Evolutionary conservation across 1,140 invertebrate genomes (phyloP), one percentile per base, ranked within the genome.

Genomic region (Micrasema longulum): DNA sequence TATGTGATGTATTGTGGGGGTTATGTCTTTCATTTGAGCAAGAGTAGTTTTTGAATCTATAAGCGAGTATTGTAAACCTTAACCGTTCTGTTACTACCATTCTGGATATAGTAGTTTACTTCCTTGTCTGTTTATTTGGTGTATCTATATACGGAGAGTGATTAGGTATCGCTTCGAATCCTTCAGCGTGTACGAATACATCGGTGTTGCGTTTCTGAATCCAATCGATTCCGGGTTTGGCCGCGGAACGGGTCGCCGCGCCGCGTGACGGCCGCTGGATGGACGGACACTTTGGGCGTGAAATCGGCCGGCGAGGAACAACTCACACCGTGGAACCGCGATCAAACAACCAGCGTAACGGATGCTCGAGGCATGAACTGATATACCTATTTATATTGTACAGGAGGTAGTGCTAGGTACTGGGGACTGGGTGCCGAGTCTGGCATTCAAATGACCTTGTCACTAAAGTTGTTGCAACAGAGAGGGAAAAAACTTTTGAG

Each of bases 141-240:
- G n/a, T 16, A 45, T 14, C 18, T 45, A 45, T 16, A 14, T 1
- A 16, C n/a, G n/a, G 16, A 45, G n/a, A 45, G 18, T 45, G n/a
- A 45, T 45, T 12, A n/a, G 18, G 43, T 45, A 16, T 9, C 50
- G 50, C 22, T 18, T 53, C 22, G 9, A 31, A n/a, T 53, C 22
- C 50, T 53, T 23, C 7, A 5, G 22, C 50, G 18, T 2, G 50
- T 11, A 23, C 11, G 18, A 11, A 6, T 2, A 4, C 18, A 22
- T 23, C 1, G 3, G 20, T 20, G 11, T 22, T 22, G 50, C 9
- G 50, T n/a, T 23, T 22, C 18, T 23, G 50, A 6, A 22, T 23
- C 50, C 22, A 53, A 53, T 53, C 11, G 50, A 53, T 53, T 53
- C 50, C 48, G 18, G n/a, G 43, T 45, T n/a, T 14, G 9, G 50